Conservation (phyloP, 2,797 vertebrate genomes). For the Lerista edwardsae region DNA sequence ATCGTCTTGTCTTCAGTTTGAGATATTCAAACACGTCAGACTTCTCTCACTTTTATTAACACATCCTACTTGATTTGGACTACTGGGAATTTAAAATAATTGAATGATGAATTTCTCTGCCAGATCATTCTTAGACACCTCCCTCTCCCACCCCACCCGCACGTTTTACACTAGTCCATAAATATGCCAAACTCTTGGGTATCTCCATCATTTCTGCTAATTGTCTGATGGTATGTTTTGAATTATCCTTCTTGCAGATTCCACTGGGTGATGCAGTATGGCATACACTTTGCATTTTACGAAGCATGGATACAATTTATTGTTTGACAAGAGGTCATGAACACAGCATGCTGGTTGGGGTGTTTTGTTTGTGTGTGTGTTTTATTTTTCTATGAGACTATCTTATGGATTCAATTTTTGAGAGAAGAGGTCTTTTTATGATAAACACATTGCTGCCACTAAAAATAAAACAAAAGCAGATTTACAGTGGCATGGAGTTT, state of each 20-base stretch:
- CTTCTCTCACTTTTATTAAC: background rate
- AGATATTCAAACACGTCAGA: background rate
- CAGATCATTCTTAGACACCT: background rate
- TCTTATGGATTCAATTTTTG: constrained; percentile 41
- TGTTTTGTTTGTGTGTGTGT: background rate
- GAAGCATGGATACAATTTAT: constrained; percentile 32
- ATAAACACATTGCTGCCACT: constrained; percentile 71
- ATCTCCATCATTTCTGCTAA: constrained; percentile 13
- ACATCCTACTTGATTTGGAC: background rate
- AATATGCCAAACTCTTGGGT: background rate
- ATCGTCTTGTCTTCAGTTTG: background rate
- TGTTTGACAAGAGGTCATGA: constrained; percentile 3
- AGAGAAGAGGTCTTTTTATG: constrained; percentile 57
- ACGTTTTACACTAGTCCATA: constrained; percentile 26
- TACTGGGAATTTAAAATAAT: constrained; percentile 19
- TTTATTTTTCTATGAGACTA: constrained; percentile 18
- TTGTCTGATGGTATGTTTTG: constrained; percentile 30
- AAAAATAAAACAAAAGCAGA: constrained; percentile 71
- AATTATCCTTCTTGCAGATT: constrained; percentile 36
- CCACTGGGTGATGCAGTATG: constrained; percentile 16
- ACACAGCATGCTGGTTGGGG: constrained; percentile 22
- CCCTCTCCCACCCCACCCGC: too few relatives aligned
- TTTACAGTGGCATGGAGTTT: constrained; percentile 68
- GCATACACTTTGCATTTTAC: constrained; percentile 1
- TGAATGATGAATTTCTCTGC: background rate